These are phyloP conservation scores for Himalopsyche kuldschensis DNA, from an alignment of 2,888 invertebrate genomes.

Conservation along the genomic window DNA sequence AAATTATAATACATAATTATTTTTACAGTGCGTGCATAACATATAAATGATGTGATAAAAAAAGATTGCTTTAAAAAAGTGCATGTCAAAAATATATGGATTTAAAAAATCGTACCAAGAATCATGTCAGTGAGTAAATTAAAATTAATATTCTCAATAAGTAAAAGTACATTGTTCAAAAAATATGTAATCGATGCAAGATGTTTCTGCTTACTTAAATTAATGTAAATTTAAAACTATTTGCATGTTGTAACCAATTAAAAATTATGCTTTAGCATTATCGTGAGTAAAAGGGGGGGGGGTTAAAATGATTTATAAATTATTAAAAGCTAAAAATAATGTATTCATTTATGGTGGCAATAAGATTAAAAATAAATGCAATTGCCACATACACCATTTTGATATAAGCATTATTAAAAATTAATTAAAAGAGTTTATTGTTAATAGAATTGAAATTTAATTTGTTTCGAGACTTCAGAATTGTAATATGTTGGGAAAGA, in stretches of 20 bases:
- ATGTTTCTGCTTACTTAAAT: not conserved
- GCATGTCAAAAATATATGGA: constrained; percentile 10
- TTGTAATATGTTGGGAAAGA: not conserved
- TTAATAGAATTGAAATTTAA: not conserved
- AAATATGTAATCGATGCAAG: not conserved
- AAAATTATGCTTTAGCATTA: not conserved
- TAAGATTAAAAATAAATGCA: not conserved
- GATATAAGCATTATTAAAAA: not conserved
- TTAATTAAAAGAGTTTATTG: not conserved
- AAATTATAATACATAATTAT: constrained; percentile 36
- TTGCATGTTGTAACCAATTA: not conserved
- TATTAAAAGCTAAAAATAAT: constrained; percentile 19
- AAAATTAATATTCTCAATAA: not conserved
- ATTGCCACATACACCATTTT: not conserved
- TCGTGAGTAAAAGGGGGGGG: not conserved
- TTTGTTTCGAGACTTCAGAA: not conserved
- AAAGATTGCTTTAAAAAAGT: constrained; percentile 13
- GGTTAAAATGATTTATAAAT: constrained; percentile 14
- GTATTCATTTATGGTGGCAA: constrained; percentile 5
- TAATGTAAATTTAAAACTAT: not conserved
- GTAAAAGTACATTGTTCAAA: not conserved
- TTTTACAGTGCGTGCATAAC: constrained; percentile 37
- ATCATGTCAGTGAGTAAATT: not conserved
- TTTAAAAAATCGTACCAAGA: not conserved
- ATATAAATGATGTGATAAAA: constrained; percentile 10